Conservation (phyloP, 2,113 vertebrate species). For the Amblyopsis rosae region DNA sequence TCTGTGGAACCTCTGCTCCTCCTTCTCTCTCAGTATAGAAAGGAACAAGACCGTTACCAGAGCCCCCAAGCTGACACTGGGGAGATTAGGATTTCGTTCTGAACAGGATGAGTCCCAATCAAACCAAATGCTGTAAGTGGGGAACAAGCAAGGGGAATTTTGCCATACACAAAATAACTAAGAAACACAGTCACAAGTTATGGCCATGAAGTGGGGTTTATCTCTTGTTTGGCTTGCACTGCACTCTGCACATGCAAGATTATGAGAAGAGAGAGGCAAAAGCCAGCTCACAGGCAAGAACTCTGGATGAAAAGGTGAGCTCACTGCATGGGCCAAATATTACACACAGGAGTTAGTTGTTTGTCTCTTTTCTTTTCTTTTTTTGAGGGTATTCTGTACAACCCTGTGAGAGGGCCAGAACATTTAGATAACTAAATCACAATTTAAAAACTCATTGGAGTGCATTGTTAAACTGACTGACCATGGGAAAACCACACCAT, state of each 20-base stretch:
- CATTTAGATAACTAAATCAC: too few species aligned
- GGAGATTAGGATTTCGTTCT: slow-evolving; percentile 36
- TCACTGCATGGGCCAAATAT: background rate
- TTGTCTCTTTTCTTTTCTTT: too few species aligned
- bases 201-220: slow-evolving; percentile 10
- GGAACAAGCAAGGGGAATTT: slow-evolving; percentile 20
- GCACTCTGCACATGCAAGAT: slow-evolving; percentile 11
- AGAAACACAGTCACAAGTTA: too few species aligned
- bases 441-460: too few species aligned
- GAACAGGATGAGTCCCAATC: slow-evolving; percentile 27
- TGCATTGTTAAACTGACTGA: too few species aligned
- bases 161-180: slow-evolving; percentile 15
- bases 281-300: background rate
- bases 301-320: slow-evolving; percentile 7
- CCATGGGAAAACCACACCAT: too few species aligned
- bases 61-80: slow-evolving; percentile 5
- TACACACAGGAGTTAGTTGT: too few species aligned
- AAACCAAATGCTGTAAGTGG: slow-evolving; percentile 35
- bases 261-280: slow-evolving; percentile 5
- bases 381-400: too few species aligned
- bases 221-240: slow-evolving; percentile 16
- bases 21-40: slow-evolving; percentile 38
- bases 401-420: too few species aligned
- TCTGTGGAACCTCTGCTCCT: slow-evolving; percentile 37
- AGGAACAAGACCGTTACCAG: slow-evolving; percentile 24